Conservation (phyloP, 2,888 invertebrate species). For the Amiota mariae region DNA sequence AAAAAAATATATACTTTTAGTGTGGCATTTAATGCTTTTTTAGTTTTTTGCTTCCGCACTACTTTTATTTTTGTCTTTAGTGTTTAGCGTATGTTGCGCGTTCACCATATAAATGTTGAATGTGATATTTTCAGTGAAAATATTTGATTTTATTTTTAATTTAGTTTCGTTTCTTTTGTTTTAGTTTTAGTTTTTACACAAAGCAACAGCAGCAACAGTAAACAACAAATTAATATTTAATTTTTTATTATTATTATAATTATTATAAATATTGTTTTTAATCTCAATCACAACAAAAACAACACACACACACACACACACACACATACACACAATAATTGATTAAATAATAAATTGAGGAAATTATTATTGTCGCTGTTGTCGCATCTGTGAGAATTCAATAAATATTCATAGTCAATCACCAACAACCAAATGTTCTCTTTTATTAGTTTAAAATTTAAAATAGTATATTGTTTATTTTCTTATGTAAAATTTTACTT, state of each 20-base stretch:
- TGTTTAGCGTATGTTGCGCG: conserved; percentile 3
- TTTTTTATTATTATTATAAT: not conserved
- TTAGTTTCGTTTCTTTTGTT: conserved; percentile 1
- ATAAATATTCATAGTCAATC: too few species aligned
- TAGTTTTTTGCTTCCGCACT: not conserved
- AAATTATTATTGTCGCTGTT: too few species aligned
- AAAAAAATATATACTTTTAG: too few species aligned
- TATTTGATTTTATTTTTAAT: conserved; percentile 17
- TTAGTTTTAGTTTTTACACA: not conserved
- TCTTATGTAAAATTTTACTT: not conserved
- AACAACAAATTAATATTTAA: not conserved
- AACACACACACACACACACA: too few species aligned
- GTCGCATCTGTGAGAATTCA: too few species aligned
- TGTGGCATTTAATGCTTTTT: not conserved
- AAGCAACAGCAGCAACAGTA: not conserved
- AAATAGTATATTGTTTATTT: not conserved
- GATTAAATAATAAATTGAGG: too few species aligned
- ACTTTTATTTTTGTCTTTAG: not conserved
- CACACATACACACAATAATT: too few species aligned
- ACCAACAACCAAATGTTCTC: too few species aligned
- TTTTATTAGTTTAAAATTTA: not conserved
- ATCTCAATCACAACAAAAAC: too few species aligned
- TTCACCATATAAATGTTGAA: not conserved
- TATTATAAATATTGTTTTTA: too few species aligned
- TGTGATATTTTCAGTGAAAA: not conserved